Evolutionary conservation across 2,113 vertebrate genomes (phyloP).

Genomic region (Trematocara stigmaticum): DNA sequence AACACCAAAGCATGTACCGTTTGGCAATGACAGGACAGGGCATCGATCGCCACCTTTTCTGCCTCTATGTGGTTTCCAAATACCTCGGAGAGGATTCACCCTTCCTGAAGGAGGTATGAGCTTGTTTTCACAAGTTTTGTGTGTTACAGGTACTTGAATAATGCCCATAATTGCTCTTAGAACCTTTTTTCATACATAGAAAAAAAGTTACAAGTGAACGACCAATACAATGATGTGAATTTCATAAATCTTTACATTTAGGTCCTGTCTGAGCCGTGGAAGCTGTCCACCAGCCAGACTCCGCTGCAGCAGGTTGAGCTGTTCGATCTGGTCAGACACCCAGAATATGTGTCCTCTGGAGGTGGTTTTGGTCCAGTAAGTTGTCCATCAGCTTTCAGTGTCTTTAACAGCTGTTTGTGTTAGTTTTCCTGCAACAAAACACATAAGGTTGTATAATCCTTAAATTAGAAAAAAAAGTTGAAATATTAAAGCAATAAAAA

Average conservation of each 20-base stretch:
- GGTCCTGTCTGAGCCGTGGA: conserved; percentile 95
- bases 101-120: conserved; percentile 89
- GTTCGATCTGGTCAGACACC: conserved; percentile 82
- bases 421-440: neutral
- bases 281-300: conserved; percentile 95
- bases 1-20: conserved; percentile 87
- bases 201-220: accelerated
- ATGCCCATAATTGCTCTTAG: neutral
- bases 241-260: conserved; percentile 26
- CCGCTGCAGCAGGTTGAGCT: conserved; percentile 86
- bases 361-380: conserved; percentile 96
- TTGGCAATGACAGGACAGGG: conserved; percentile 89
- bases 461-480: neutral
- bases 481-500: neutral
- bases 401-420: neutral
- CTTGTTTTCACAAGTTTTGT: neutral
- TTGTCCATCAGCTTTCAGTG: neutral
- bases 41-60: conserved; percentile 96
- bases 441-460: neutral
- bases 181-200: neutral
- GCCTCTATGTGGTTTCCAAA: conserved; percentile 95
- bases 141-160: neutral
- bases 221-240: neutral
- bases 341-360: conserved; percentile 82
- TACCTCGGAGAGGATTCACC: conserved; percentile 91